Evolutionary conservation across 2,888 invertebrate genomes (phyloP), one percentile per base, ranked within the genome.

Genomic region (Lasioglossum pauxillum): DNA sequence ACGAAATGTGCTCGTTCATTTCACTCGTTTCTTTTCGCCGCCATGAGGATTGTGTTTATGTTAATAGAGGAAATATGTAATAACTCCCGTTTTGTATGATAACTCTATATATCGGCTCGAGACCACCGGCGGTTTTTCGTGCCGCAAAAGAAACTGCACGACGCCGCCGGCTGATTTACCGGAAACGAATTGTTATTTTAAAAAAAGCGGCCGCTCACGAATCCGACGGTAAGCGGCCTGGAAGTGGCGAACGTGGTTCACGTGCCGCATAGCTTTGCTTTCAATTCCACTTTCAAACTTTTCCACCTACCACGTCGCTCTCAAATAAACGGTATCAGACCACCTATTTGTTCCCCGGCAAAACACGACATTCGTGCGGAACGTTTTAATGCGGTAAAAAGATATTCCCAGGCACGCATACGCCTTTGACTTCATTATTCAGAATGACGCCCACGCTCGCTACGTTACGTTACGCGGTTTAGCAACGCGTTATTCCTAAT

Each of bases 251-350:
- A 86, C 90, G 83, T 82, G 87, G 89, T 92, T 93, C 92, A 93
- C 93, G 93, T 94, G 94, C 92, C 92, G 90, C 89, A 90, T 89
- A 91, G 92, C 92, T 93, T 92, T 92, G 92, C 93, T 94, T 94
- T 94, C 94, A 94, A 93, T 94, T 94, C 93, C 91, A 93, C 93
- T 93, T 92, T 93, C 89, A 90, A 94, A 94, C 92, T 94, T 94
- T 93, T 90, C 93, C 91, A 83, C 89, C 85, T 90, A 77, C 83
- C 80, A 76, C 78, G 78, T 74, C 83, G 83, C 89, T 88, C 89
- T 90, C 90, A 85, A 90, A 89, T 88, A 91, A 90, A 92, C 90
- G 84, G 86, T 91, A 91, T 93, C 92, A 90, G 91, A 88, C 86
- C 85, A 80, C 84, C 90, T 91, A 92, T 93, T 92, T 92, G 91